Evolutionary conservation across 2,113 vertebrate species (phyloP).

Genomic region (Meleagris gallopavo): DNA sequence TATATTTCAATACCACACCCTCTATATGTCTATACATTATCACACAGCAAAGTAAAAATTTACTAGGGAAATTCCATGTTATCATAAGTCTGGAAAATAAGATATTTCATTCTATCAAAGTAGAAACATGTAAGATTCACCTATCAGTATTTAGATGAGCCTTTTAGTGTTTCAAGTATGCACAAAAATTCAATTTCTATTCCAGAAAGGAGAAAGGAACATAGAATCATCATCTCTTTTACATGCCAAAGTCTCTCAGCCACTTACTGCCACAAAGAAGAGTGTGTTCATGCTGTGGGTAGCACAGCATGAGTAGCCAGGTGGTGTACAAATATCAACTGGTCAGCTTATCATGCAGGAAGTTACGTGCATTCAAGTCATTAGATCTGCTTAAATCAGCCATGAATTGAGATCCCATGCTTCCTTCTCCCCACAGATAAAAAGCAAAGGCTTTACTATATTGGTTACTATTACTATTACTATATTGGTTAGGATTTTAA

Average conservation of each 20-base stretch:
- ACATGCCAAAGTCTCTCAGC: background rate
- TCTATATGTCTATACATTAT: background rate
- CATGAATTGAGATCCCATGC: background rate
- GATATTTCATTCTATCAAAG: background rate
- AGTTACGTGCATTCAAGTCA: background rate
- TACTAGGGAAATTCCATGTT: background rate
- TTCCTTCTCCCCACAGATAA: background rate
- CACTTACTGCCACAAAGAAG: background rate
- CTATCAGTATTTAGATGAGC: background rate
- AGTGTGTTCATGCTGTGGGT: background rate
- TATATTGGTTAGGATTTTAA: background rate
- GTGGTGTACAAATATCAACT: background rate
- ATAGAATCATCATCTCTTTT: background rate
- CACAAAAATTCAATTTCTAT: background rate
- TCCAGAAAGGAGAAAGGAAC: background rate
- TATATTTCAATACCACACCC: background rate
- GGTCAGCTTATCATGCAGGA: background rate
- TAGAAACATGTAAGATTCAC: background rate
- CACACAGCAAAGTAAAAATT: background rate
- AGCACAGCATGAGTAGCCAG: background rate
- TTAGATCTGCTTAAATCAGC: background rate
- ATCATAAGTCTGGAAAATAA: fast-evolving
- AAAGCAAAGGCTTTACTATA: background rate
- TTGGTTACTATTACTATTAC: background rate
- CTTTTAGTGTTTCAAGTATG: background rate